These are phyloP conservation scores for Notarius lentiginosus DNA, from an alignment of 2,113 vertebrate species.

Conservation along the genomic window DNA sequence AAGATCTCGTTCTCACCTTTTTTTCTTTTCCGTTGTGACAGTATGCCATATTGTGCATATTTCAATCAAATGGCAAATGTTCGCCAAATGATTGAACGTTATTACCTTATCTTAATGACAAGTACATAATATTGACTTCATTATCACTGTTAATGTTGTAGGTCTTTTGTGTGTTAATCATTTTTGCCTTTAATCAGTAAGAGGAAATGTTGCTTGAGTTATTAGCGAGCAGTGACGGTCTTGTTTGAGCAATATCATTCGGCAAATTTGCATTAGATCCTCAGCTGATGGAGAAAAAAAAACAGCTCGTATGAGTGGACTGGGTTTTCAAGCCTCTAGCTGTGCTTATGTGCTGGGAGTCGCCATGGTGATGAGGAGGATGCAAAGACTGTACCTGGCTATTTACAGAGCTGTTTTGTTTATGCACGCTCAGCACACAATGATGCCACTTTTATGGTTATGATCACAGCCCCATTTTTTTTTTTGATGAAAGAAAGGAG, in stretches of 20 bases:
- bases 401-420: slow-evolving; percentile 45
- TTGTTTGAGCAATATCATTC: background rate
- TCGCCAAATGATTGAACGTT: background rate
- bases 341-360: slow-evolving; percentile 45
- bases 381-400: slow-evolving; percentile 28
- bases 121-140: background rate
- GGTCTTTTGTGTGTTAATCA: background rate
- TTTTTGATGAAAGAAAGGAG: background rate
- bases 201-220: background rate
- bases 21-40: background rate
- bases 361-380: slow-evolving; percentile 59
- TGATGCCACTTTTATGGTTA: background rate
- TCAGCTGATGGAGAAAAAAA: background rate
- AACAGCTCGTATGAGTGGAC: background rate
- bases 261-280: background rate
- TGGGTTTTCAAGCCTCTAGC: background rate
- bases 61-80: background rate
- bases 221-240: background rate
- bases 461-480: background rate
- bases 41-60: background rate
- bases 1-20: background rate
- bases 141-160: background rate
- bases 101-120: background rate
- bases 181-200: background rate
- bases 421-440: background rate